Base-by-base conservation (phyloP, 2,797 vertebrate genomes). In the Channa striata region DNA sequence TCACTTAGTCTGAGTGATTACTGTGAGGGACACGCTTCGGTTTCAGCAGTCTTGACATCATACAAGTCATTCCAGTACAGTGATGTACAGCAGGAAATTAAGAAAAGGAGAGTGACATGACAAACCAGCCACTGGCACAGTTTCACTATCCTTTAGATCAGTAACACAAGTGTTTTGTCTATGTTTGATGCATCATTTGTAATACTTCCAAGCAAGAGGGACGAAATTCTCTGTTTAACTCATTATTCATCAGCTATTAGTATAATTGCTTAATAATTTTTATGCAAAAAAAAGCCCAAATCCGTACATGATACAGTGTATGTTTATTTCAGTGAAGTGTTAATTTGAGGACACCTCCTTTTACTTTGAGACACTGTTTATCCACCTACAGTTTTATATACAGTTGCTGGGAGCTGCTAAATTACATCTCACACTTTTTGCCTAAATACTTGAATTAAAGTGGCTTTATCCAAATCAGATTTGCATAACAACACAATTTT, bases 401-500 rank as follows among this genome's bases (percentile, higher is more conserved):
- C n/a, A 17, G 11, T 42, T 59, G 11, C 25, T 33, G 25, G 25
- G 25, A 30, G 6, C 21, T 1, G 23, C 25, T 36, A 36, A 36
- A 8, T 36, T 36, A 2, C 8, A 11, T 36, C 34, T 36, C 5
- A 6, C 11, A 6, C 17, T 43, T 8, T 13, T n/a, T 57, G 49
- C 40, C 11, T 51, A 17, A 12, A 13, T 37, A 37, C 25, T 30
- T 37, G 11, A 3, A 58, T 12, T 37, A 58, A 7, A 36, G 42
- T 13, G 5, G 4, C 21, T 17, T 47, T 12, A 56, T 40, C 23
- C 9, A 65, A 33, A 48, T 33, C 2, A 21, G 8, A 21, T 8
- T 48, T 17, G 13, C 8, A 21, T 42, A 68, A 58, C 21, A 25
- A 13, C 17, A n/a, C n/a, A n/a, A n/a, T 46, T 21, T 60, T 59